These are phyloP conservation scores for Ormyrus nitidulus DNA, from an alignment of 2,888 invertebrate genomes.

Conservation along the genomic window DNA sequence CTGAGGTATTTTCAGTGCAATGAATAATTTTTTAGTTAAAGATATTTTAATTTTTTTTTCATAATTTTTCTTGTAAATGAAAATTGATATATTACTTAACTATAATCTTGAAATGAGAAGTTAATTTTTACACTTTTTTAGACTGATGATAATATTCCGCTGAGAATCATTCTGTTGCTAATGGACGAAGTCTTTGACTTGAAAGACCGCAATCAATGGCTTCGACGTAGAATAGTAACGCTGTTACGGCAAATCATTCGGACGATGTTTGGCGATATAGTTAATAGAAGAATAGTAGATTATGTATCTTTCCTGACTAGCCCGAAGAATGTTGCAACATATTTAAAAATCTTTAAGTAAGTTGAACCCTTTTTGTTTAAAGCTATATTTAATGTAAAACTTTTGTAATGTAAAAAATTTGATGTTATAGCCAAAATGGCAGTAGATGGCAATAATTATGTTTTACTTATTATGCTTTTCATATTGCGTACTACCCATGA, in stretches of 20 bases:
- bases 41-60: neutral
- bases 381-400: neutral
- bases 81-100: neutral
- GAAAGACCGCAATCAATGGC: constrained; percentile 88
- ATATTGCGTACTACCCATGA: neutral
- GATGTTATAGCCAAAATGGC: neutral
- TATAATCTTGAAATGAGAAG: constrained; percentile 5
- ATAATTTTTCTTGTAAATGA: neutral
- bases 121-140: constrained; percentile 65
- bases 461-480: neutral
- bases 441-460: neutral
- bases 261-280: constrained; percentile 88
- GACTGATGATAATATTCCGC: constrained; percentile 86
- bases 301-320: constrained; percentile 91
- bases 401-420: neutral
- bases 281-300: constrained; percentile 91
- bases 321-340: constrained; percentile 91
- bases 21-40: neutral
- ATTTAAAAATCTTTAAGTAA: constrained; percentile 90
- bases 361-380: constrained; percentile 64
- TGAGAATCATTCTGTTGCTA: constrained; percentile 86
- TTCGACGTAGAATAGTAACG: constrained; percentile 85
- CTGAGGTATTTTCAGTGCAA: constrained; percentile 75
- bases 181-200: constrained; percentile 92
- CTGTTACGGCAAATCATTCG: constrained; percentile 86